Evolutionary conservation across 2,888 invertebrate species (phyloP), one percentile per base, ranked within the genome.

Genomic region (Megaustenia siamemsis): DNA sequence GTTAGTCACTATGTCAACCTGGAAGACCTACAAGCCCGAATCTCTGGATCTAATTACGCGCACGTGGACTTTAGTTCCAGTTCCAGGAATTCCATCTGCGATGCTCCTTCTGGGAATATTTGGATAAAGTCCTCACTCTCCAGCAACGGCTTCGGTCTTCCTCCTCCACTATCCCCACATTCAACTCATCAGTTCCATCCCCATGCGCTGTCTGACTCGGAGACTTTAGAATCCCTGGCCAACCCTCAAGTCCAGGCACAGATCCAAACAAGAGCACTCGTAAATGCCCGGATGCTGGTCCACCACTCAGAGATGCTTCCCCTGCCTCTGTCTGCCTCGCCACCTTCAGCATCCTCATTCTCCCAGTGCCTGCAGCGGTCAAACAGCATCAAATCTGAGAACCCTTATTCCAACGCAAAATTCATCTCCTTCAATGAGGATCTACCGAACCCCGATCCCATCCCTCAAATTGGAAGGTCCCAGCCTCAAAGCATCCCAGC

Each of bases 321-420:
- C n/a, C 77, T 79, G 45, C 68, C 84, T 45, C 24, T 84, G 43
- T 75, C 86, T 66, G 32, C 43, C 56, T 28, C 87, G 53, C 38
- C 80, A 49, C 69, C 69, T 24, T 68, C 80, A 49, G n/a, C 49
- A 32, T 73, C 53, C 18, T 63, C 68, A n/a, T 49, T 56, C 28
- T 32, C 35, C 32, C 78, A 68, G 60, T 85, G 78, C 24, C 87
- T 93, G 38, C 90, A 91, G 43, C 88, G 93, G 21, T 93, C 93
- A 60, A 92, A 92, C 88, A 93, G 93, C 86, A 91, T 93, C 87
- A 90, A 91, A 94, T 98, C 98, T 18, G 98, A 98, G 94, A 98
- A 98, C 95, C 95, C 98, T 93, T 98, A 98, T 94, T 97, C 97
- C 60, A 97, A 97, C 87, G 88, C 87, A 38, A 97, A 97, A 86